Evolutionary conservation across 2,888 invertebrate genomes (phyloP).

Genomic region (Belgica antarctica): DNA sequence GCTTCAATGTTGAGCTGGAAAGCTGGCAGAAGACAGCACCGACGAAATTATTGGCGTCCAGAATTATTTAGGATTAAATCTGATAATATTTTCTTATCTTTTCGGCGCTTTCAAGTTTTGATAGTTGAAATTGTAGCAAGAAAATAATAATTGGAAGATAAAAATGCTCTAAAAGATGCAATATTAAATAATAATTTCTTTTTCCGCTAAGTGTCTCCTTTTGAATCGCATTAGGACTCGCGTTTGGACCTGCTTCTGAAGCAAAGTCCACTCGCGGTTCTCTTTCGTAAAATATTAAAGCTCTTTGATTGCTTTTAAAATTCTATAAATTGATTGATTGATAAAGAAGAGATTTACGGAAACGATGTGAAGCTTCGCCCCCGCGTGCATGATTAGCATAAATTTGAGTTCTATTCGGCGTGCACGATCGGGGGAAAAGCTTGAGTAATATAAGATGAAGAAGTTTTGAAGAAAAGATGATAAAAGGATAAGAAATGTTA

Average conservation of each 20-base stretch:
- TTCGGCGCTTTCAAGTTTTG: constrained; percentile 14
- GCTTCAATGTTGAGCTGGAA: no score
- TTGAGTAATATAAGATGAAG: no score
- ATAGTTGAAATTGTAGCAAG: background rate
- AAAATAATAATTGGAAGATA: background rate
- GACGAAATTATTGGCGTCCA: no score
- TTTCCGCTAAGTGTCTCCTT: constrained; percentile 37
- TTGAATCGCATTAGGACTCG: background rate
- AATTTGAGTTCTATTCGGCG: no score
- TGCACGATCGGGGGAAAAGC: no score
- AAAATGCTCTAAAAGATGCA: constrained; percentile 23
- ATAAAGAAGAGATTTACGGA: constrained; percentile 11
- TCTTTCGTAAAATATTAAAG: constrained; percentile 1
- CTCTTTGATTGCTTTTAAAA: constrained; percentile 19
- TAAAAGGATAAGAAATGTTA: no score
- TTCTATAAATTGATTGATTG: constrained; percentile 24
- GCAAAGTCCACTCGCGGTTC: background rate
- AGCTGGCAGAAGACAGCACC: no score
- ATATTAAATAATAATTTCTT: constrained; percentile 6
- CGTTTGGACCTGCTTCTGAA: background rate
- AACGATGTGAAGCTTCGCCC: no score
- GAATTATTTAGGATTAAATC: no score
- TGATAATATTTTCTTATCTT: no score
- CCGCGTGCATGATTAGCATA: no score
- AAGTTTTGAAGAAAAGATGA: constrained; percentile 3